These are phyloP conservation scores for Tetragonula carbonaria DNA, from an alignment of 2,888 invertebrate genomes.

Conservation along the genomic window DNA sequence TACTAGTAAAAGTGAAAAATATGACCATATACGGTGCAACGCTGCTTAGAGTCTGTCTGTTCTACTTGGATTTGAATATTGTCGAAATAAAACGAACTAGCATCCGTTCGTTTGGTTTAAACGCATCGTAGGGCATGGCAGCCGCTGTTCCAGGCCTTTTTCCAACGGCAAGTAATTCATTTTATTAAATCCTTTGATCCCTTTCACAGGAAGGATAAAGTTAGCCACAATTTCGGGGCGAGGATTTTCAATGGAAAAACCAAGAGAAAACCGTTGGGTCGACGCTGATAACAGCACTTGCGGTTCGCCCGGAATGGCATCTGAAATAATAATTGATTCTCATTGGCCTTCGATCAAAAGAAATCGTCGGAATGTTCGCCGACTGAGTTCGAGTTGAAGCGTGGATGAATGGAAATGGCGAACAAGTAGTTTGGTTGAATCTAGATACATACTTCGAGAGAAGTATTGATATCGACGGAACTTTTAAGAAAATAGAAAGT, in stretches of 20 bases:
- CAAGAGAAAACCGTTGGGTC: neutral
- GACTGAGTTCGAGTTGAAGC: neutral
- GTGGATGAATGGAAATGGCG: neutral
- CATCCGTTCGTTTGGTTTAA: no score
- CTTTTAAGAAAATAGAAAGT: no score
- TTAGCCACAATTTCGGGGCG: constrained; percentile 1
- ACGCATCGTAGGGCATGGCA: neutral
- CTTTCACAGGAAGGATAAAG: constrained; percentile 11
- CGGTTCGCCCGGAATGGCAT: neutral
- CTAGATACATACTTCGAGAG: no score
- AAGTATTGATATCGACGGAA: no score
- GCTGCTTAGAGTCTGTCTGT: no score
- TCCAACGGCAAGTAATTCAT: constrained; percentile 46
- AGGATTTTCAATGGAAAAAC: neutral
- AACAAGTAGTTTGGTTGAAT: neutral
- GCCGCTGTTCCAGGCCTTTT: neutral
- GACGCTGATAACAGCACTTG: constrained; percentile 7
- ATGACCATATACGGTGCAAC: no score
- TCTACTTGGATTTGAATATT: no score
- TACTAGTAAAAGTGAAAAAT: no score
- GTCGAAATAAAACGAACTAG: no score
- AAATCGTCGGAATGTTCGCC: neutral
- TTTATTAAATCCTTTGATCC: constrained; percentile 64
- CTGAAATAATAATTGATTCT: constrained; percentile 11
- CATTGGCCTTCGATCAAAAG: constrained; percentile 16